phyloP scores from a whole-genome alignment of 2,797 vertebrate species.

The Euphonia xanthogaster region DNA sequence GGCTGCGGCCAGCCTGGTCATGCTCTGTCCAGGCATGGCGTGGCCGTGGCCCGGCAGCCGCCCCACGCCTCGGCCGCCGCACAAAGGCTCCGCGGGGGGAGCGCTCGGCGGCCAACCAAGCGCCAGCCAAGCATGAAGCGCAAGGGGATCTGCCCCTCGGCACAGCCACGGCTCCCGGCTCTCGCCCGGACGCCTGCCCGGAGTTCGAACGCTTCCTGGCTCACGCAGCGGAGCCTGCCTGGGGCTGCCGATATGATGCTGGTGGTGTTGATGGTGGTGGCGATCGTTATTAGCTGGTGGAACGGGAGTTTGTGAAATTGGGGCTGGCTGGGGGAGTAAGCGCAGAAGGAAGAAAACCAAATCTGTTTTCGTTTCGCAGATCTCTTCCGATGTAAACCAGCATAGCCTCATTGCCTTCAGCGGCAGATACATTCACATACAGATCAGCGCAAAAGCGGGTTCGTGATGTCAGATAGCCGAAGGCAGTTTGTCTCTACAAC shows the following conservation, averaged over 20 bases:
- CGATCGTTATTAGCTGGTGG: not conserved
- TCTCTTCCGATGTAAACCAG: not conserved
- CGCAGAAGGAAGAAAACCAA: not conserved
- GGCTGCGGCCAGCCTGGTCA: conserved; percentile 81
- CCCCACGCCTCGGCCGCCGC: conserved; percentile 68
- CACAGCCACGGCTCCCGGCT: not conserved
- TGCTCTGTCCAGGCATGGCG: conserved; percentile 76
- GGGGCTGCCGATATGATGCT: not conserved
- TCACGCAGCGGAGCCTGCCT: not conserved
- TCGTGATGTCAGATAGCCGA: not conserved
- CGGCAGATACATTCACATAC: not conserved
- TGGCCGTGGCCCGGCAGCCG: conserved; percentile 69
- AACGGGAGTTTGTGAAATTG: not conserved
- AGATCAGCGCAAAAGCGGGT: not conserved
- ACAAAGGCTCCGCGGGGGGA: conserved; percentile 63
- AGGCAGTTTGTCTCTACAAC: not conserved
- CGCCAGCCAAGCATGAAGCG: conserved; percentile 80
- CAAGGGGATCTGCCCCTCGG: conserved; percentile 52
- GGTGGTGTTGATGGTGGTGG: fast-evolving
- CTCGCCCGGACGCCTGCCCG: not conserved
- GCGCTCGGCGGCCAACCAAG: conserved; percentile 72
- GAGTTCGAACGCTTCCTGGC: not conserved
- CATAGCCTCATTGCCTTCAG: not conserved
- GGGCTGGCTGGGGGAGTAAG: not conserved
- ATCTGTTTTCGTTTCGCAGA: not conserved